Evolutionary conservation across 1,140 invertebrate species (phyloP), one percentile per base, ranked within the genome.

Genomic region (Drosophila melanica): DNA sequence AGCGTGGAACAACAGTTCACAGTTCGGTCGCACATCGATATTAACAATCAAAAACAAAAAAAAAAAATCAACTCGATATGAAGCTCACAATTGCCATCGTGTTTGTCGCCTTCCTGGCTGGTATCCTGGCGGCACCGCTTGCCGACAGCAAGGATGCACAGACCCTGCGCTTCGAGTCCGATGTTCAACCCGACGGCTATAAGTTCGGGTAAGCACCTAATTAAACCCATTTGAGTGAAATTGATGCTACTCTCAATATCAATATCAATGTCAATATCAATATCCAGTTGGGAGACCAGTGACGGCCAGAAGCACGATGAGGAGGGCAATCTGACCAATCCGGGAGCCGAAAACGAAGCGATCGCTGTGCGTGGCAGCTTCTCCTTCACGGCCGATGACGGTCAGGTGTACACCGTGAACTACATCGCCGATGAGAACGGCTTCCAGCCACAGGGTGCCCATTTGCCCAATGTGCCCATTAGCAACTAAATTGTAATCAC

Each of bases 351-450:
- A 27, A 65, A 92, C 11, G 90, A 92, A 55, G 73, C 93, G 2
- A 90, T 95, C 9, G 91, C 90, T 4, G 94, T 95, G 18, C 92
- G 92, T 10, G 95, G 95, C 11, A 93, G 93, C 60, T 95, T 90
- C 93, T 92, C 92, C 35, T 95, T 93, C 92, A 82, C 93, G 10
- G 95, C 92, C 35, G 92, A 94, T 23, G 95, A 96, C 44, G 96
- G 96, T 20, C 92, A 94, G 65, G 92, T 93, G 18, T 95, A 96
- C 81, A 93, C 93, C 64, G 93, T 96, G 47, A 94, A 93, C 35
- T 96, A 96, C 92, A 92, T 95, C 39, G 95, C 96, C 42, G 96
- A 97, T 89, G 95, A 96, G 92, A 95, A 95, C 80, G 95, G 95
- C 35, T 97, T 95, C 93, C 94, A 94, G 79, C 95, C 95, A 39